A percentile compares a stretch with the other conserved stretches of the same genome.
Conservation (phyloP, 2,797 vertebrate genomes). For the Pempheris klunzingeri region DNA sequence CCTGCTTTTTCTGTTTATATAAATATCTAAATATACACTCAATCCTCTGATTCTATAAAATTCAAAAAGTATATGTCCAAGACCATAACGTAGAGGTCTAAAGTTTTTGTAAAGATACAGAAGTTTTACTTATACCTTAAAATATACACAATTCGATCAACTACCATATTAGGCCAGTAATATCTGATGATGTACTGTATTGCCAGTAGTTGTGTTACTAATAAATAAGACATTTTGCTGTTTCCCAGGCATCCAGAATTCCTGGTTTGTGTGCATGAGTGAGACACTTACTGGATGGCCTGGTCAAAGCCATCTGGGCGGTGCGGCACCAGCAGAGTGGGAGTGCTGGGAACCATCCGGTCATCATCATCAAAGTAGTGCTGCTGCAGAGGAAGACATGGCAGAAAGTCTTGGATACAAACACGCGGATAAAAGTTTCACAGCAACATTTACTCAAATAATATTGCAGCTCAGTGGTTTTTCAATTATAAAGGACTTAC, state of each 20-base stretch:
- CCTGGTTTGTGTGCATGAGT: neutral
- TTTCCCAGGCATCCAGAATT: neutral
- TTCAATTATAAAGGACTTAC: constrained; percentile 80
- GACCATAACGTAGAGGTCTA: neutral
- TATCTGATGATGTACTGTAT: neutral
- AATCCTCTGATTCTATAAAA: neutral
- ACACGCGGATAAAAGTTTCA: neutral
- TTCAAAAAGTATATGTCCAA: neutral
- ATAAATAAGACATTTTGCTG: neutral
- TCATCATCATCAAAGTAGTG: constrained; percentile 96
- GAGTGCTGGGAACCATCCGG: constrained; percentile 95
- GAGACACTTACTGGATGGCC: constrained; percentile 91
- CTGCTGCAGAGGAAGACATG: constrained; percentile 80
- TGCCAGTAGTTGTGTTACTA: neutral
- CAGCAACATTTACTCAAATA: accelerated
- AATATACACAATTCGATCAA: neutral
- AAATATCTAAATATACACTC: neutral
- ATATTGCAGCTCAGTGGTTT: neutral
- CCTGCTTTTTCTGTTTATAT: neutral
- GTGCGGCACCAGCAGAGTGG: constrained; percentile 93
- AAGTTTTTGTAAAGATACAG: neutral
- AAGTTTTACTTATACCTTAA: neutral
- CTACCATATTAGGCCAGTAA: neutral
- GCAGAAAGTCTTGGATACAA: neutral
- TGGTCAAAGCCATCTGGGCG: constrained; percentile 95